Base-by-base conservation (phyloP, 2,888 invertebrate species). In the Phortica magna region DNA sequence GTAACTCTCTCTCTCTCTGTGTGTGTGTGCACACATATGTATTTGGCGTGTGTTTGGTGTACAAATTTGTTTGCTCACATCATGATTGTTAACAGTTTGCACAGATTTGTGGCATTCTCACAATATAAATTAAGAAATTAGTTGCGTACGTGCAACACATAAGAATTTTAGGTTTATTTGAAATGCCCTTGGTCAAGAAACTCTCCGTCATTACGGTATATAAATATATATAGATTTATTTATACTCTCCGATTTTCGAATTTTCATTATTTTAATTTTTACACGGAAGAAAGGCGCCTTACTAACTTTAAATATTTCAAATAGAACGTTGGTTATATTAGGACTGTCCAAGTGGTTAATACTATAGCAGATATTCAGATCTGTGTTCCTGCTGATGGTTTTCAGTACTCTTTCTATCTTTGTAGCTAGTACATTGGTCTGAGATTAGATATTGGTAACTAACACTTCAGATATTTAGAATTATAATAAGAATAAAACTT, bases 121-220 rank as follows among this genome's bases (percentile, higher is more conserved):
- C 68, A 48, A 42, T 68, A 71, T 71, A 71, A 71, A 71, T 71
- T 71, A 71, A 55, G 70, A 71, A 71, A 71, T 71, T 71, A 71
- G 70, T 71, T 71, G 53, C 31, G 70, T 71, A 71, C 70, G 70
- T 71, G 70, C 31, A 53, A 2, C 43, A 53, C 70, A 53, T 71
- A 31, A 6, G 31, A 71, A 55, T 43, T 43, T 43, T 68, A 2
- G 6, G 17, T 7, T 14, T 19, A 19, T 6, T 61, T 61, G 7
- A 19, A n/a, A 61, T 61, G 17, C 10, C 17, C 10, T 19, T 19
- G 22, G 59, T 7, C 22, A 61, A 19, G 19, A 6, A 9, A n/a
- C 22, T 61, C 19, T 17, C 57, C 57, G n/a, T 57, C 57, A 57
- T 5, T 9, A 22, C n/a, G 10, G 22, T 19, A 61, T 19, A 61